Base-by-base conservation (phyloP, 2,888 invertebrate genomes). In the Diabrotica balteata region DNA sequence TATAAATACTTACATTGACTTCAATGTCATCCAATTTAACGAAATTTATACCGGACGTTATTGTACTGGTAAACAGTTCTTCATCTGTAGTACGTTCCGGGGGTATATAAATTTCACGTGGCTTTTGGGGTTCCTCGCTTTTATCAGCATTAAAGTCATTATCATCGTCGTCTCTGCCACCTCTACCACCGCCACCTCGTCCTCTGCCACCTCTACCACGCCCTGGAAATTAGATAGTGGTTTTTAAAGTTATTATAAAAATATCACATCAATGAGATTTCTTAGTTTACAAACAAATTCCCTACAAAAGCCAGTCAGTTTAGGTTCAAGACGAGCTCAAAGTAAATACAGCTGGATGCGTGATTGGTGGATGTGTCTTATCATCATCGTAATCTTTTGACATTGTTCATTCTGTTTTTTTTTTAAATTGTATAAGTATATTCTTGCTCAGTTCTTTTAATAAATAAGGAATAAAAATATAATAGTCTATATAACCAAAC, bases 11-110 rank as follows among this genome's bases (percentile, higher is more conserved):
- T 66, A 73, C 73, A 80, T 95, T 91, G 0, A 97, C 93, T 64
- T 93, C 91, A 72, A 98, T 97, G 45, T 91, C 88, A 70, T 97
- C 94, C 68, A 93, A 96, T 79, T 96, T 95, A 67, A 91, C 89
- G 83, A 97, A 98, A 83, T 99, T 98, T 52, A 96, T 73, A 46
- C 77, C 78, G n/a, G 76, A 77, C 0, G 73, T 70, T 9, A 78
- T 78, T 5, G 78, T 78, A 11, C 61, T 87, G 59, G 87, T 88
- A 76, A 93, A 94, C 49, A 94, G 86, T 68, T 90, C 90, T 0
- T 86, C 85, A 63, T 92, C 94, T 67, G 93, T 90, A 0, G 90
- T 87, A 0, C 91, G 89, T 54, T 94, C 94, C 0, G 91, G 90
- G 0, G 96, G 95, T 57, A 91, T 86, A 76, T 93, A 92, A 42